Evolutionary conservation across 2,797 vertebrate genomes (phyloP).

Genomic region (Crocodylus rhombifer): DNA sequence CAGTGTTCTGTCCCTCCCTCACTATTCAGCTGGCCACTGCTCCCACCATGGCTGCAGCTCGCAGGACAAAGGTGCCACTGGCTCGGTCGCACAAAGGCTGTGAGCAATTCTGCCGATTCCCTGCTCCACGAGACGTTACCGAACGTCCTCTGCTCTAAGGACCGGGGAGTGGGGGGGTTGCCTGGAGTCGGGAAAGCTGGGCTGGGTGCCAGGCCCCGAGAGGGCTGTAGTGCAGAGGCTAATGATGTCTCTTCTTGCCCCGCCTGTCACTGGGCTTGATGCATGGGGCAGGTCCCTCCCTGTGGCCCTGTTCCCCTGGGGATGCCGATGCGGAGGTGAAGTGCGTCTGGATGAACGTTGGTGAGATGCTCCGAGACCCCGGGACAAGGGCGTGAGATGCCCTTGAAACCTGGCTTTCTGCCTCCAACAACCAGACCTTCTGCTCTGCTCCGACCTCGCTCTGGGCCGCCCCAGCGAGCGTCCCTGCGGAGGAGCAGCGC

Average conservation of each 20-base stretch:
- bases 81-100: background rate
- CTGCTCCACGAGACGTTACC: background rate
- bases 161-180: background rate
- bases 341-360: background rate
- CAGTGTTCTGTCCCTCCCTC: constrained; percentile 21
- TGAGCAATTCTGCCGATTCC: background rate
- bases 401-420: background rate
- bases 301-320: background rate
- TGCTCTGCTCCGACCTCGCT: background rate
- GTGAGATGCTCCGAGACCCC: background rate
- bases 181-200: background rate
- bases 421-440: background rate
- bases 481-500: background rate
- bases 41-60: background rate
- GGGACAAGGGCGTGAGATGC: background rate
- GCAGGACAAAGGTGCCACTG: background rate
- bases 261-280: background rate
- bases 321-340: too few relatives aligned
- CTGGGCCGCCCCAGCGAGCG: background rate
- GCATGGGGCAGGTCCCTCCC: background rate
- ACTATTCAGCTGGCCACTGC: background rate
- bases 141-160: background rate
- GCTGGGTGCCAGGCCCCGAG: too few relatives aligned
- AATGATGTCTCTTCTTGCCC: too few relatives aligned
- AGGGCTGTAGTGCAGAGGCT: too few relatives aligned